Evolutionary conservation across 2,888 invertebrate species (phyloP).

Genomic region (Acanthoscelides obtectus): DNA sequence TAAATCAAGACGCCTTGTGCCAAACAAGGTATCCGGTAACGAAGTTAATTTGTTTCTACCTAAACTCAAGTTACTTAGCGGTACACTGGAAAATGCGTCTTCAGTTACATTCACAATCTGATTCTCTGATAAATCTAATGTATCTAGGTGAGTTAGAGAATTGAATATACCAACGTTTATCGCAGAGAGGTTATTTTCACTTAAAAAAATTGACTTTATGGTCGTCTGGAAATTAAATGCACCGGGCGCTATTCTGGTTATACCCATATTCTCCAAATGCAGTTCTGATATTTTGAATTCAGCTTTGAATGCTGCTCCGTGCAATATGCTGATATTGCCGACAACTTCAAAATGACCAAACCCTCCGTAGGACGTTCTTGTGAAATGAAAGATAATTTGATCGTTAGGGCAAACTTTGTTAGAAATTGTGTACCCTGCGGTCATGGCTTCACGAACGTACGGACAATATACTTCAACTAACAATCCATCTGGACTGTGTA

Average conservation of each 20-base stretch:
- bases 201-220: constrained; percentile 3
- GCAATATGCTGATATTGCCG: no score
- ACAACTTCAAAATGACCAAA: no score
- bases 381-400: no score
- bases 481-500: no score
- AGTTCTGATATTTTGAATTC: no score
- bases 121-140: constrained; percentile 8
- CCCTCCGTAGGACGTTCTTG: no score
- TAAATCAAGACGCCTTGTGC: constrained; percentile 2
- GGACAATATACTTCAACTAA: no score
- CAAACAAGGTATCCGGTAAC: background rate
- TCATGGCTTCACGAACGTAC: no score
- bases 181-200: constrained; percentile 3
- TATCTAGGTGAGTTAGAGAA: constrained; percentile 4
- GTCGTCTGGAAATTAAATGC: constrained; percentile 8
- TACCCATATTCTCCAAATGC: background rate
- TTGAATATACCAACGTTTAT: constrained; percentile 9
- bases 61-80: constrained; percentile 1
- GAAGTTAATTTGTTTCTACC: constrained; percentile 3
- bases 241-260: background rate
- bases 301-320: no score
- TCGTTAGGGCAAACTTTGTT: no score
- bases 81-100: constrained; percentile 8
- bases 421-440: no score
- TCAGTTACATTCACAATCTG: constrained; percentile 3